A percentile compares a stretch with the other conserved stretches of the same genome.
Evolutionary conservation across 2,113 vertebrate genomes (phyloP).

Genomic region (Syrmaticus mikado): DNA sequence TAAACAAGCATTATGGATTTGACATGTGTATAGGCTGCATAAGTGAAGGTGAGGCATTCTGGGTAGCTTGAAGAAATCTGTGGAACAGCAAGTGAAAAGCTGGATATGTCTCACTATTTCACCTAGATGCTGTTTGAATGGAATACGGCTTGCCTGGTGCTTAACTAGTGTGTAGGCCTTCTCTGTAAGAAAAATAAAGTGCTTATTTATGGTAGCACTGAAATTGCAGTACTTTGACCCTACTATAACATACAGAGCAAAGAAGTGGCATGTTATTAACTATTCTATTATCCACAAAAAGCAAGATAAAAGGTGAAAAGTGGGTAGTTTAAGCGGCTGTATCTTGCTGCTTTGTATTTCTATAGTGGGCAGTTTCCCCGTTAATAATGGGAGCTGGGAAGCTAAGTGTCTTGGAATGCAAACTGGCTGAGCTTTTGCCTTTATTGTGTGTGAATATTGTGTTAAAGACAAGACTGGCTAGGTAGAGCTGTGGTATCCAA

Average conservation of each 20-base stretch:
- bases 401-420: neutral
- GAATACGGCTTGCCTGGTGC: neutral
- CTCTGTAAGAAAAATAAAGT: conserved; percentile 1
- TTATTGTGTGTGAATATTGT: neutral
- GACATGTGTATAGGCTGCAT: neutral
- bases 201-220: neutral
- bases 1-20: neutral
- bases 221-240: neutral
- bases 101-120: neutral
- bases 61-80: neutral
- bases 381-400: neutral
- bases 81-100: neutral
- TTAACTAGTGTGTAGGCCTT: neutral
- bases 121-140: neutral
- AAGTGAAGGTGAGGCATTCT: neutral
- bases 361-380: neutral
- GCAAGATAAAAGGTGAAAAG: neutral
- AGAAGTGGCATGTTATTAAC: neutral
- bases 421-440: neutral
- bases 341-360: neutral
- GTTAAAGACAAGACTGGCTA: conserved; percentile 23
- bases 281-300: neutral
- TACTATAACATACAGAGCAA: neutral
- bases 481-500: neutral
- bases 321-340: neutral